Evolutionary conservation across 2,797 vertebrate genomes (phyloP).

Genomic region (Avahi laniger): DNA sequence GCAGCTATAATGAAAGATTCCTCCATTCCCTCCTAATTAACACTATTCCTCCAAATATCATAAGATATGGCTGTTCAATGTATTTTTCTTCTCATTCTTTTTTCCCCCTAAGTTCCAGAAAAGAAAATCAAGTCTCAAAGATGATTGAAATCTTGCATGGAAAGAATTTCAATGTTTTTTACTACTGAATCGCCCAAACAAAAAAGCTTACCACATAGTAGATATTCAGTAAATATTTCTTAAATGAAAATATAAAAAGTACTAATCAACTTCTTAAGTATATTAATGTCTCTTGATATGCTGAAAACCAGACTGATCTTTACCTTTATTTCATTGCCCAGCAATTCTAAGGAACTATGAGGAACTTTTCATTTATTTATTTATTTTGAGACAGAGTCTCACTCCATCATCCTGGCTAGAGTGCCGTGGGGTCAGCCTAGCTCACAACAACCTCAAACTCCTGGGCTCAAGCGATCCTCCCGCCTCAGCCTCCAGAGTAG

Average conservation of each 20-base stretch:
- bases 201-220: neutral
- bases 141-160: neutral
- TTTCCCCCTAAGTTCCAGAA: neutral
- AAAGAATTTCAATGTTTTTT: neutral
- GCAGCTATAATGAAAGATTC: neutral
- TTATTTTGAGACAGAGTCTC: too few relatives aligned
- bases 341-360: neutral
- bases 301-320: neutral
- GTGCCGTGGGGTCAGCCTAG: too few relatives aligned
- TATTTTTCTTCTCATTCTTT: neutral
- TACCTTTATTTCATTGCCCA: neutral
- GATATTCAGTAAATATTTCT: neutral
- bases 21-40: neutral
- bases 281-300: neutral
- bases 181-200: neutral
- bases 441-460: too few relatives aligned
- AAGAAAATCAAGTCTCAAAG: neutral
- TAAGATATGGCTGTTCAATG: neutral
- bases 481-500: too few relatives aligned
- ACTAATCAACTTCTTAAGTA: neutral
- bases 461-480: too few relatives aligned
- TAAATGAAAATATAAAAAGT: neutral
- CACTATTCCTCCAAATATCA: neutral
- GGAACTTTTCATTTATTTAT: too few relatives aligned
- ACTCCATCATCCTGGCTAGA: too few relatives aligned